Conservation (phyloP, 2,113 vertebrate species). For the Antechinus flavipes region DNA sequence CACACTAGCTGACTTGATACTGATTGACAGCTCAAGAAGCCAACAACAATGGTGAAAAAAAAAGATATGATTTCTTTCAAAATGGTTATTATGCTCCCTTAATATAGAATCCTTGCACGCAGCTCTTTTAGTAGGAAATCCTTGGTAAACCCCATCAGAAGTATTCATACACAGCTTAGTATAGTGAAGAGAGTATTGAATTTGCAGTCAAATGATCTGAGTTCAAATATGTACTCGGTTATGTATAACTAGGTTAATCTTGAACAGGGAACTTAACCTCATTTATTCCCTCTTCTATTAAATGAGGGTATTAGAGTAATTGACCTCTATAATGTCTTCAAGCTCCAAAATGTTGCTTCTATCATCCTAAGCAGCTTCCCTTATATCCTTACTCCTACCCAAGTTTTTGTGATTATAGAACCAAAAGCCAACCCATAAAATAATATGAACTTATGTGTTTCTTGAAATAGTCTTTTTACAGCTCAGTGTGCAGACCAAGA, state of each 20-base stretch:
- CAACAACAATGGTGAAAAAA: neutral
- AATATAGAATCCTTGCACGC: neutral
- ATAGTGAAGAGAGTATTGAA: neutral
- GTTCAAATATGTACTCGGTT: neutral
- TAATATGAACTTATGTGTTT: neutral
- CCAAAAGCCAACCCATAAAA: neutral
- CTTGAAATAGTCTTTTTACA: neutral
- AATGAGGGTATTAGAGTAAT: neutral
- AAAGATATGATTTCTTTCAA: neutral
- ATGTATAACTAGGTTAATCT: neutral
- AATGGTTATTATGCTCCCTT: neutral
- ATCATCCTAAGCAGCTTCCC: neutral
- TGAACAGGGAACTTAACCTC: neutral
- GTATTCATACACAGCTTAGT: neutral
- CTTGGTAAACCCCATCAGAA: neutral
- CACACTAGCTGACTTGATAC: neutral
- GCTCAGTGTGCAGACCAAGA: neutral
- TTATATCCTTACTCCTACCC: neutral
- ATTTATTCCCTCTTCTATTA: neutral
- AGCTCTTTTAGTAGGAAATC: neutral
- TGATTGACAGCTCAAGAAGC: neutral
- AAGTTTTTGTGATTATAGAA: neutral
- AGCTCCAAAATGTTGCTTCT: neutral
- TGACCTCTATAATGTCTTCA: neutral
- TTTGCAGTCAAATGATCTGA: neutral